phyloP scores from a whole-genome alignment of 2,113 vertebrate species.

The Notechis scutatus region DNA sequence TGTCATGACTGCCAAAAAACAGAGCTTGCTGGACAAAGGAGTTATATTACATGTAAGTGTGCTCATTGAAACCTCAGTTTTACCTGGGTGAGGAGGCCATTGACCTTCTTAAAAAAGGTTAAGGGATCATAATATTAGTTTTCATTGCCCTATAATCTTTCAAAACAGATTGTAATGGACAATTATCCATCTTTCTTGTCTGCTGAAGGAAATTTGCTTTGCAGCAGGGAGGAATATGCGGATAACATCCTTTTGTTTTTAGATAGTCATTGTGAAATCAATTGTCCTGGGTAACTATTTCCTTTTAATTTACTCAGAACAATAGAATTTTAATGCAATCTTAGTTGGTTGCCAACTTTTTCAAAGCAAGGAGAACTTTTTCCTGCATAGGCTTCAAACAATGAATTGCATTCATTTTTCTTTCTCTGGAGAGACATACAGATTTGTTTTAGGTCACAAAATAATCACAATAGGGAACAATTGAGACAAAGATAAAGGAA shows the following conservation, averaged over 20 bases:
- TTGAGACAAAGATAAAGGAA: neutral
- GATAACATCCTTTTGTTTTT: neutral
- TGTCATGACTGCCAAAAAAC: slow-evolving; percentile 99
- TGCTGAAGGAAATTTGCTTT: neutral
- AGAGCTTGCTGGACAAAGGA: slow-evolving; percentile 95
- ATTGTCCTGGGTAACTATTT: neutral
- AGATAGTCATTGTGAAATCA: neutral
- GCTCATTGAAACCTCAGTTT: neutral
- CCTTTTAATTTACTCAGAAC: neutral
- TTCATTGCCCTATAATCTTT: neutral
- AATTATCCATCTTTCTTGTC: neutral
- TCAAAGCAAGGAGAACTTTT: neutral
- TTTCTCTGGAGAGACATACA: neutral
- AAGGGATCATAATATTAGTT: neutral
- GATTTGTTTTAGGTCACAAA: neutral
- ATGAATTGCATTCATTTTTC: neutral
- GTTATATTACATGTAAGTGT: slow-evolving; percentile 91
- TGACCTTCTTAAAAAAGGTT: neutral
- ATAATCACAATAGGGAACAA: neutral
- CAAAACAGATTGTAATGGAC: neutral
- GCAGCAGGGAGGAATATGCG: neutral
- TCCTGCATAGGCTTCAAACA: neutral
- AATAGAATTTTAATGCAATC: neutral
- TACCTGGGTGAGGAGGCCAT: neutral
- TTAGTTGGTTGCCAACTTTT: neutral